A percentile compares a stretch with the other conserved stretches of the same genome.
These are phyloP conservation scores for Agrochola lota DNA, from an alignment of 2,888 invertebrate genomes.

Conservation along the genomic window DNA sequence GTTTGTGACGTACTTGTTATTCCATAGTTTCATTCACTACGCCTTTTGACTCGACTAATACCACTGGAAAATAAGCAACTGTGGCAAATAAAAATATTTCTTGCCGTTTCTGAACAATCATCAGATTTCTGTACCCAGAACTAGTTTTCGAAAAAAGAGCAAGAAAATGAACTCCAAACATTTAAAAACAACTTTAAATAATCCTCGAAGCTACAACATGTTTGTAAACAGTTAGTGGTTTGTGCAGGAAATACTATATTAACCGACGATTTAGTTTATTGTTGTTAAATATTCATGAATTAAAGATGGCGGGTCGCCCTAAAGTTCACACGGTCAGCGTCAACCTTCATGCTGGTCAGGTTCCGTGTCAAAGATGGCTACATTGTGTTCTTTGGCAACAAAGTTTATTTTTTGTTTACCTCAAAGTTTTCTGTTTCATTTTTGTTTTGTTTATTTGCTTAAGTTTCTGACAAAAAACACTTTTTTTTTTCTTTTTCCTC, in stretches of 20 bases:
- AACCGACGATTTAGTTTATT: slow-evolving; percentile 36
- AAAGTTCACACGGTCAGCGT: slow-evolving; percentile 57
- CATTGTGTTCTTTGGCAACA: background rate
- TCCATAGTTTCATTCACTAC: background rate
- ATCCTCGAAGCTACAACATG: background rate
- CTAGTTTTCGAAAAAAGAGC: background rate
- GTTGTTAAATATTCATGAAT: slow-evolving; percentile 51
- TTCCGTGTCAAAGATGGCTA: slow-evolving; percentile 22
- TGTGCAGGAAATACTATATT: slow-evolving; percentile 20
- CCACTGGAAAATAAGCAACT: background rate
- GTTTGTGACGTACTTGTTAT: background rate
- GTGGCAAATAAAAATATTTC: background rate
- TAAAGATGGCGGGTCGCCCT: slow-evolving; percentile 38
- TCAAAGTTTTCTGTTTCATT: background rate
- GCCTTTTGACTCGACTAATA: background rate
- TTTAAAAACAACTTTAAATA: slow-evolving; percentile 2
- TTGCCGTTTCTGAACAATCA: background rate
- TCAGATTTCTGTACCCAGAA: background rate
- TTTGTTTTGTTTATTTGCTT: slow-evolving; percentile 6
- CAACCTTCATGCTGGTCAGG: slow-evolving; percentile 55
- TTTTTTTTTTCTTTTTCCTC: background rate
- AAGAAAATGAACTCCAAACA: slow-evolving; percentile 18
- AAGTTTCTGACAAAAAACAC: background rate
- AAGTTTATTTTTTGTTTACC: slow-evolving; percentile 19
- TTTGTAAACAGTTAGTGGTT: slow-evolving; percentile 34